Evolutionary conservation across 2,888 invertebrate species (phyloP), one percentile per base, ranked within the genome.

Genomic region (Andrena bucephala): DNA sequence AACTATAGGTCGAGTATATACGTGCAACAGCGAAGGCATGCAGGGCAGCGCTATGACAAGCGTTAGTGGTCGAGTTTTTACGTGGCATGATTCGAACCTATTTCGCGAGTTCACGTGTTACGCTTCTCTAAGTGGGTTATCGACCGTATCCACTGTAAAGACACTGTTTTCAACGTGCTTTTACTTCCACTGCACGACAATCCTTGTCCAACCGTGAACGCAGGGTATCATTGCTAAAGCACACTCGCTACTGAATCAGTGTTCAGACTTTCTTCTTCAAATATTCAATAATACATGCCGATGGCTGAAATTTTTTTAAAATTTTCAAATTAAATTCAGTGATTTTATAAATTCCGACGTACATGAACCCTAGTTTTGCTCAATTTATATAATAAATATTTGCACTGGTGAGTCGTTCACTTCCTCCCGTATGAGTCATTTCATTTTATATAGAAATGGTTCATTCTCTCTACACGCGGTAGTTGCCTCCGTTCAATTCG

Each of bases 61-160:
- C 52, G 72, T 72, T 20, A 67, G 71, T 72, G 79, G 62, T 85
- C 69, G 59, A 78, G 54, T 70, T 77, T 85, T 79, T 76, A 50
- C 76, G 70, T 83, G 68, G 67, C 72, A 74, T 65, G 77, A 80
- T 70, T 74, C 59, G 36, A 62, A 70, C 67, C 71, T 72, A 85
- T 85, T 84, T 77, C 79, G 10, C 70, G 75, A 72, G 77, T 69
- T 77, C 69, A 80, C 42, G 42, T 84, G 85, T 87, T 78, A 87
- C 82, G 77, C 74, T 83, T 79, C 70, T 67, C 84, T 83, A 87
- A 87, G 84, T 87, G 77, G 87, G 88, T 87, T 84, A 87, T 87
- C 87, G 87, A 87, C 70, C 86, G 84, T 59, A 84, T 84, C 78
- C 69, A 68, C 78, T 84, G 69, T 81, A 74, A 81, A 84, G 86